These are phyloP conservation scores for Acholoe squamosa DNA, from an alignment of 2,888 invertebrate species.

Conservation along the genomic window DNA sequence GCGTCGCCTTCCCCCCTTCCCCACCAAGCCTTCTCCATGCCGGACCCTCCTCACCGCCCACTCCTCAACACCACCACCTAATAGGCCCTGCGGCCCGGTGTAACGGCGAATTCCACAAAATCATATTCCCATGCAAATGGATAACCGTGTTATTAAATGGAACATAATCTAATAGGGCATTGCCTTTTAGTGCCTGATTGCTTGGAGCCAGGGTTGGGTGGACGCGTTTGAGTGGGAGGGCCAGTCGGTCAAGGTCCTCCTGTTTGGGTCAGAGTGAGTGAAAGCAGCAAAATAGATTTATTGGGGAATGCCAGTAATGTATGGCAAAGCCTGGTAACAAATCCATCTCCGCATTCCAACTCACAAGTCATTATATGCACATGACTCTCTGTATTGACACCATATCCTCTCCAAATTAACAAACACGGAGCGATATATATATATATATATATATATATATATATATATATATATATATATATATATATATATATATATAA, in stretches of 20 bases:
- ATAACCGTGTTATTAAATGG: constrained; percentile 45
- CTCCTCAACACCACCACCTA: constrained; percentile 8
- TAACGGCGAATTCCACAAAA: constrained; percentile 33
- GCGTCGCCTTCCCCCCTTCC: background rate
- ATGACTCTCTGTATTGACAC: no score
- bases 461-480: no score
- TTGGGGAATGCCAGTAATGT: background rate
- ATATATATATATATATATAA: no score
- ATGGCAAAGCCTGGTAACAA: no score
- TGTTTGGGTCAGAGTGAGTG: background rate
- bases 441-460: no score
- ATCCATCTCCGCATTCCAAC: no score
- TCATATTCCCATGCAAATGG: constrained; percentile 55
- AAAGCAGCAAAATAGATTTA: constrained; percentile 21
- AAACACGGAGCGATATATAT: no score
- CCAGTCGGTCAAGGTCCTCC: background rate
- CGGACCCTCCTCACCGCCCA: background rate
- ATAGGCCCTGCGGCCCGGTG: background rate
- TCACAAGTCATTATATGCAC: no score
- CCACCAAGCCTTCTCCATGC: background rate
- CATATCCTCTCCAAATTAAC: no score
- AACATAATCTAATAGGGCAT: constrained; percentile 55
- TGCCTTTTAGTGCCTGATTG: constrained; percentile 51
- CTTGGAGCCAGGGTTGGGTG: background rate
- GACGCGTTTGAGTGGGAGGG: background rate